Percentiles rank a stretch among this genome's conserved stretches.
Conservation (phyloP, 2,113 vertebrate genomes). For the Cheilinus undulatus region DNA sequence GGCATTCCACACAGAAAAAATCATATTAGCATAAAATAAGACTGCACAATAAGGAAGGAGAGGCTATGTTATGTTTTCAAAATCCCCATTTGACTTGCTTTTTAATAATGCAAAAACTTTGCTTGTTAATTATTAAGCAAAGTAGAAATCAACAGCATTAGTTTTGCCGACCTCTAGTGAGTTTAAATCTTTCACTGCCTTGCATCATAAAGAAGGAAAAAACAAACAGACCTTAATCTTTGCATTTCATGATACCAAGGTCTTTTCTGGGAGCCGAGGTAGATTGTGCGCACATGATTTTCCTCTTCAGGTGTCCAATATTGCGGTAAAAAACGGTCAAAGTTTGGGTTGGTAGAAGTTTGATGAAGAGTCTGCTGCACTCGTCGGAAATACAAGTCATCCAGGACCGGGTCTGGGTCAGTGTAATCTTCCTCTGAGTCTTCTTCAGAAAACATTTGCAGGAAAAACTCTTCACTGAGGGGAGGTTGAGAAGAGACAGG, state of each 20-base stretch:
- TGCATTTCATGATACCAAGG: slow-evolving; percentile 95
- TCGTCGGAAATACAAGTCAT: slow-evolving; percentile 90
- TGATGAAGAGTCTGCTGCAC: slow-evolving; percentile 82
- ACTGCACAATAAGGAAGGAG: neutral
- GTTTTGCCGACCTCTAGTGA: slow-evolving; percentile 16
- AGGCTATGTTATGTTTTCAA: no score
- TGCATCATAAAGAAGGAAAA: slow-evolving; percentile 5
- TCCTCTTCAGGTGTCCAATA: slow-evolving; percentile 90
- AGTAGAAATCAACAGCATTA: neutral
- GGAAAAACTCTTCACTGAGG: slow-evolving; percentile 60
- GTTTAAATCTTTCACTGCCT: neutral
- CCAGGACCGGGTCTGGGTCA: slow-evolving; percentile 87
- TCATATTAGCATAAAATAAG: neutral
- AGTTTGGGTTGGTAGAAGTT: slow-evolving; percentile 77
- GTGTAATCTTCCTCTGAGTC: slow-evolving; percentile 78
- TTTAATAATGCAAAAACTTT: slow-evolving; percentile 18
- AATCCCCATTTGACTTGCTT: no score
- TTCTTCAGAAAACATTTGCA: slow-evolving; percentile 52
- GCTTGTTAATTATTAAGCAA: neutral
- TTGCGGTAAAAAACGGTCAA: slow-evolving; percentile 89
- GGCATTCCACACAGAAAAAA: neutral
- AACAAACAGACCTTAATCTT: slow-evolving; percentile 90
- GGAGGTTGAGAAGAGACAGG: slow-evolving; percentile 17
- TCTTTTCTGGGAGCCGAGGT: slow-evolving; percentile 87
- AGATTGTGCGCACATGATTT: slow-evolving; percentile 85